Percentiles rank a stretch among this genome's conserved stretches.
phyloP scores from a whole-genome alignment of 2,113 vertebrate genomes.

The Campylorhamphus procurvoides region DNA sequence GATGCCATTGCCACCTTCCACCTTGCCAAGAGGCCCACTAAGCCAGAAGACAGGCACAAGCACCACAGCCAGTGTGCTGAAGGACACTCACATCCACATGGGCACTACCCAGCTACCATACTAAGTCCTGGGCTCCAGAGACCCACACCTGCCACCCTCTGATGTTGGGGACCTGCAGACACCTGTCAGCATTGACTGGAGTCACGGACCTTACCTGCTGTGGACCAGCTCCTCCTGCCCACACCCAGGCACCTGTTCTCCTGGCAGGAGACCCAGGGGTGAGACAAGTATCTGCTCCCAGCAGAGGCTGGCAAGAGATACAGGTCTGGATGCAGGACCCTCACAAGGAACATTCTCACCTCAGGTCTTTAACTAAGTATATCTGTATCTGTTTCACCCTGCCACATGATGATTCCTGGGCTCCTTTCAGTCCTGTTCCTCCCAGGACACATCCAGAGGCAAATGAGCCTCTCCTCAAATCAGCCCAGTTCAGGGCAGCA shows the following conservation, averaged over 20 bases:
- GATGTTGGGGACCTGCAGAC: neutral
- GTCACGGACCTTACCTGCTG: neutral
- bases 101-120: neutral
- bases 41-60: neutral
- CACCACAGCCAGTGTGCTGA: accelerated
- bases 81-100: accelerated
- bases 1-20: neutral
- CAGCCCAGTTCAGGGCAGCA: neutral
- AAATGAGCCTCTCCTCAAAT: neutral
- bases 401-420: accelerated
- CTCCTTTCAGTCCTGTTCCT: neutral
- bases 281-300: accelerated
- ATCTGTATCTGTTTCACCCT: neutral
- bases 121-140: neutral
- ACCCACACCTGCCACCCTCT: neutral
- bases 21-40: neutral
- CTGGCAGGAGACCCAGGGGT: neutral
- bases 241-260: neutral
- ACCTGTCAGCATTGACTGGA: neutral
- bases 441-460: neutral
- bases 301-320: neutral
- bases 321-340: neutral
- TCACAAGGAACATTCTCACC: neutral
- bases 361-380: neutral
- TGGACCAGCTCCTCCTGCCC: neutral